Evolutionary conservation across 2,797 vertebrate genomes (phyloP), one percentile per base, ranked within the genome.

Genomic region (Phoxinus dragarum): DNA sequence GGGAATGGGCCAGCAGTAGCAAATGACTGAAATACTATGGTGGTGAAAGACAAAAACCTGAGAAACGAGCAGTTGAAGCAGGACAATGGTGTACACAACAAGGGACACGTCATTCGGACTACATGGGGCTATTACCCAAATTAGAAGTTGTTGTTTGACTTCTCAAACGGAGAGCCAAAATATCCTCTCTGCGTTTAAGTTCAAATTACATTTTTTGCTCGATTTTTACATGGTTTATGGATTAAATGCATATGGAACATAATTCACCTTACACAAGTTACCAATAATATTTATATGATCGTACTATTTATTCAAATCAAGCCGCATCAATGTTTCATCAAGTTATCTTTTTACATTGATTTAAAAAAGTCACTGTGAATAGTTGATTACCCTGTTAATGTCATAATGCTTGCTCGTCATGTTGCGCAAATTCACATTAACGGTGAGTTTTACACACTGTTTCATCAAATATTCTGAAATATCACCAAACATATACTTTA

Each of bases 1-100:
- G 68, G 52, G 44, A 56, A 38, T 1, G n/a, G 21, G 80, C 80
- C 80, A 82, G 80, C 34, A 23, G 68, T 72, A 82, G 80, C 80
- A 72, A 59, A 61, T 82, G n/a, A 73, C 38, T 82, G 47, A 82
- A 81, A 61, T 82, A 44, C 68, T 23, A 44, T 31, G 52, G 49
- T 31, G 67, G 72, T 59, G 36, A 82, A 82, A 72, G 68, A 59
- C 52, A 59, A 59, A 34, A 72, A 82, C 12, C 11, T 49, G 21
- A 68, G 79, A 17, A 38, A 38, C 31, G 23, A 68, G 42, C 27
- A 36, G 44, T 34, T 21, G 61, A 68, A 68, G 44, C 42, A n/a
- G 27, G 64, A 44, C 42, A 56, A 21, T 27, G 47, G 36, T 72
- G 49, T 59, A 42, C 52, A 59, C n/a, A 72, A 56, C 36, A 81